Base-by-base conservation (phyloP, 2,888 invertebrate genomes). In the Pyrrhia umbra region DNA sequence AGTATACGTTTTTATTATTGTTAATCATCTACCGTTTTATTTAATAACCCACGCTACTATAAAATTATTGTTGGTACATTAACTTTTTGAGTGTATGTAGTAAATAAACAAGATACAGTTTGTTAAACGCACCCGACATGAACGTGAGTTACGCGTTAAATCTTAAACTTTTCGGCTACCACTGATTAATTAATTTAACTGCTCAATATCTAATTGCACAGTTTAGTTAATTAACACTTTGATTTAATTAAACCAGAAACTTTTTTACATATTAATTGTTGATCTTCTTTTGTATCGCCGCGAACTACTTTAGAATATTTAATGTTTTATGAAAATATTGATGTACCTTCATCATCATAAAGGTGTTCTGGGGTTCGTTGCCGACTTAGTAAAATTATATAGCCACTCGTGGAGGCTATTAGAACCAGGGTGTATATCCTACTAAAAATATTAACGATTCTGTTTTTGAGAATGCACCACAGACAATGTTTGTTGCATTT, bases 121-220 rank as follows among this genome's bases (percentile, higher is more conserved):
- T 57, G 16, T 57, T 40, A 37, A 47, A 45, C 57, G 40, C 25
- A 18, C 34, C 39, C 25, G 21, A 42, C 45, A 30, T 37, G 6
- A 61, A 50, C 79, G 77, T 77, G 77, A 75, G 51, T 64, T 27
- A 46, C 47, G 45, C 51, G 57, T 77, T 72, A 68, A 45, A 45
- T 16, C 16, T 54, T 37, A 34, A 51, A 6, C 25, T 45, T 49
- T 57, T 66, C 30, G 50, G 55, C 30, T 61, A 64, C 43, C 25
- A 37, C 20, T 45, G 9, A 54, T 65, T 59, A 56, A 64, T 70
- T 57, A 64, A 58, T 54, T n/a, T 52, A 60, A 46, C 5, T 43
- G 46, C 50, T 69, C 20, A 40, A 63, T 62, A 30, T 30, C 13
- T 30, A 30, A 30, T 30, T 30, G 30, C 13, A 13, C 30, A 30